Conservation (phyloP, 1,140 invertebrate species). For the Manduca sexta region DNA sequence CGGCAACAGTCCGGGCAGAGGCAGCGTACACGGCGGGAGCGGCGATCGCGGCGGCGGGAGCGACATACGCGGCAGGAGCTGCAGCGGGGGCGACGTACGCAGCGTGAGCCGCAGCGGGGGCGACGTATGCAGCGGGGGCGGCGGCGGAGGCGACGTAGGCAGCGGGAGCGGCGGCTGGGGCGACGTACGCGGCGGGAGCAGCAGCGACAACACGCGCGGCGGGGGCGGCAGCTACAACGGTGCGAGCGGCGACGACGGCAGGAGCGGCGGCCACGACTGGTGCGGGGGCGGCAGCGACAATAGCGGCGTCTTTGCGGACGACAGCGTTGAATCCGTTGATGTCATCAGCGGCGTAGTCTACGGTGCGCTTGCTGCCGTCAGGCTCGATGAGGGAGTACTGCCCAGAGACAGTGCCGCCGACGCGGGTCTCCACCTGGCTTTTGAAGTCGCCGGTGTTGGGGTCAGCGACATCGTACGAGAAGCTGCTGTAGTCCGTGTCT, state of each 20-base stretch:
- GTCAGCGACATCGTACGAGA: slow-evolving; percentile 66
- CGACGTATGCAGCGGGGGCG: slow-evolving; percentile 12
- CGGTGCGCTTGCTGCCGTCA: slow-evolving; percentile 66
- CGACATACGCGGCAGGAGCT: slow-evolving; percentile 6
- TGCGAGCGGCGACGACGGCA: slow-evolving; percentile 17
- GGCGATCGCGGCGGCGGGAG: slow-evolving; percentile 14
- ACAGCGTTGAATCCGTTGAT: slow-evolving; percentile 70
- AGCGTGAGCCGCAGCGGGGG: neutral
- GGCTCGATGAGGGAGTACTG: slow-evolving; percentile 65
- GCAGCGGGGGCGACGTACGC: slow-evolving; percentile 7
- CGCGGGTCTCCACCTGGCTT: slow-evolving; percentile 63
- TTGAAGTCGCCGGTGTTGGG: slow-evolving; percentile 71
- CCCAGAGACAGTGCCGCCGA: slow-evolving; percentile 74
- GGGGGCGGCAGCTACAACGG: slow-evolving; percentile 24
- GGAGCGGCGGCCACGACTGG: slow-evolving; percentile 9
- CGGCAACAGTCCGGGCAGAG: slow-evolving; percentile 10
- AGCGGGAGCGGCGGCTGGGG: slow-evolving; percentile 2
- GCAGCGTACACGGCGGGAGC: slow-evolving; percentile 15
- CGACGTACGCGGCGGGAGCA: neutral
- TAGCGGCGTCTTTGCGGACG: slow-evolving; percentile 53
- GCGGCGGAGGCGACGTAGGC: slow-evolving; percentile 9
- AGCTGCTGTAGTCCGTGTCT: slow-evolving; percentile 50
- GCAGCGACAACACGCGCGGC: slow-evolving; percentile 5
- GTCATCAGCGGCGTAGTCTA: slow-evolving; percentile 67
- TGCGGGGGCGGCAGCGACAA: slow-evolving; percentile 21